Evolutionary conservation across 2,797 vertebrate genomes (phyloP), one percentile per base, ranked within the genome.

Genomic region (Loris lydekkerianus): DNA sequence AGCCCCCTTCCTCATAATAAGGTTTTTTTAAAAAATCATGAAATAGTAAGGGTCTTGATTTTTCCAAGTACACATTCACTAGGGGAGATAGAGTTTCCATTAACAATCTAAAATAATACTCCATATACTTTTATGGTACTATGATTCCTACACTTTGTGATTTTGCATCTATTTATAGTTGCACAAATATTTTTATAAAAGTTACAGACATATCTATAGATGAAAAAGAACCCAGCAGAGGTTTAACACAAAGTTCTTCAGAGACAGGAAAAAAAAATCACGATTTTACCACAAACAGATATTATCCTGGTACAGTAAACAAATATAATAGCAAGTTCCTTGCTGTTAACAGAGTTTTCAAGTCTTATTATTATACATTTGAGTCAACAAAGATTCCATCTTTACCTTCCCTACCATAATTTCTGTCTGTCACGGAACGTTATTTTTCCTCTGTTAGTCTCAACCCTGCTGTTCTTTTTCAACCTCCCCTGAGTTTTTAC

Each of bases 241-340:
- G 27, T 56, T 93, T 93, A 89, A 72, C 61, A 49, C 17, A 91
- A 91, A 95, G 14, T 73, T 91, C 29, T 93, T 87, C 61, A 90
- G 60, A 95, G 61, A 86, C 7, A 56, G 80, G 80, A 84, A 49
- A 89, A 97, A 97, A 97, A 97, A 96, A 87, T 93, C 80, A 96
- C 0, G 15, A 93, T 86, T 95, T 87, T 86, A 25, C 65, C 67
- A 88, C 46, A 83, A 92, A 86, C 40, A 91, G 91, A 65, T 87
- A 86, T 94, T 92, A 96, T 72, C 40, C 80, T 95, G 46, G 89
- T 93, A 94, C 84, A 95, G 72, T 94, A 94, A 97, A 85, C 75
- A 96, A 96, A 91, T 84, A 84, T 95, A 97, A 93, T 77, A 96
- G 82, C 29, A 82, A 75, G 65, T 86, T 78, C 23, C 29, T 95